These are phyloP conservation scores for Noctua fimbriata DNA, from an alignment of 2,888 invertebrate species.

Conservation along the genomic window DNA sequence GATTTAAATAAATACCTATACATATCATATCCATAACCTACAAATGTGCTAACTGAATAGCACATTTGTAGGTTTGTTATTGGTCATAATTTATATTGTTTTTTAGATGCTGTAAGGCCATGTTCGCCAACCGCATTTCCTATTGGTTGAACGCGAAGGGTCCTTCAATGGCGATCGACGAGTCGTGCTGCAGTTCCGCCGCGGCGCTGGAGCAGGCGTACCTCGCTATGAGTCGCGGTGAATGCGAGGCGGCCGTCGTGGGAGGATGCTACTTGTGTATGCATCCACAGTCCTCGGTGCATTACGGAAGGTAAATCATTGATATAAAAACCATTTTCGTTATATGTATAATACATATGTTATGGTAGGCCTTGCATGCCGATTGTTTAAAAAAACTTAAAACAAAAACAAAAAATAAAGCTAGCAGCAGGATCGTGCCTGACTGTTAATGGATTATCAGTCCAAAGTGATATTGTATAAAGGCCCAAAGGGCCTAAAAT, in stretches of 20 bases:
- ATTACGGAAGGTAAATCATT: constrained; percentile 76
- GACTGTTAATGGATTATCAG: background rate
- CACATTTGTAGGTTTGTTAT: background rate
- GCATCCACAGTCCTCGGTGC: constrained; percentile 87
- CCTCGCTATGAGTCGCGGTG: constrained; percentile 76
- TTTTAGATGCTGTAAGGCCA: constrained; percentile 78
- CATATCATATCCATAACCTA: too few relatives aligned
- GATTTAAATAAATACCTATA: background rate
- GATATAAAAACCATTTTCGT: background rate
- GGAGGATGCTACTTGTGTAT: constrained; percentile 91
- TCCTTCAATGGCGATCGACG: constrained; percentile 80
- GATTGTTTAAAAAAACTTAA: too few relatives aligned
- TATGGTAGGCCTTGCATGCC: background rate
- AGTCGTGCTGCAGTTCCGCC: constrained; percentile 78
- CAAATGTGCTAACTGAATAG: too few relatives aligned
- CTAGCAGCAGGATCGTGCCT: background rate
- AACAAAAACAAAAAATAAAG: background rate
- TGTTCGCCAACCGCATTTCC: constrained; percentile 84
- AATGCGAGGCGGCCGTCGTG: constrained; percentile 90
- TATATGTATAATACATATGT: background rate
- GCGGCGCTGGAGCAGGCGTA: constrained; percentile 79
- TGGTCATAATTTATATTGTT: background rate
- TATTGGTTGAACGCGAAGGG: constrained; percentile 85
- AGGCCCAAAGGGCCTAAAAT: too few relatives aligned
- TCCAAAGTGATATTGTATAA: background rate